Evolutionary conservation across 1,140 invertebrate species (phyloP).

Genomic region (Ceratina japonica): DNA sequence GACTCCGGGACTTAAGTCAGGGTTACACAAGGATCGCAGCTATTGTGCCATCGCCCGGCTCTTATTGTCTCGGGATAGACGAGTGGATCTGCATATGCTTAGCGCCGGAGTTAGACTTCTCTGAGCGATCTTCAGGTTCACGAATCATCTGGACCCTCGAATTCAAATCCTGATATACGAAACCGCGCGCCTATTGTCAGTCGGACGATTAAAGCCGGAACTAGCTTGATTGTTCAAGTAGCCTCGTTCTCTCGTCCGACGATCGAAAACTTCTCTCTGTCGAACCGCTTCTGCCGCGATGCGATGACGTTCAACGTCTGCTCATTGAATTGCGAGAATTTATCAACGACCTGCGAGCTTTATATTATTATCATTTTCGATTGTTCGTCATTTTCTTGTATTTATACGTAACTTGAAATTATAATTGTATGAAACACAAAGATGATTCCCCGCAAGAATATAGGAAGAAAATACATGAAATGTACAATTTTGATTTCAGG

Average conservation of each 20-base stretch:
- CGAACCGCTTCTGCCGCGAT: too few relatives aligned
- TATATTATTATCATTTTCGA: too few relatives aligned
- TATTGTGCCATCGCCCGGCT: constrained; percentile 76
- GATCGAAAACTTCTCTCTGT: constrained; percentile 1
- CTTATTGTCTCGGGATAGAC: constrained; percentile 79
- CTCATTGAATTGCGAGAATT: background rate
- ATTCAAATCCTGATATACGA: constrained; percentile 60
- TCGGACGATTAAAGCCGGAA: constrained; percentile 44
- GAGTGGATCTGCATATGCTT: constrained; percentile 81
- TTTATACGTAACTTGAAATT: too few relatives aligned
- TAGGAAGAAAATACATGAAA: background rate
- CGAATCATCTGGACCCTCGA: constrained; percentile 63
- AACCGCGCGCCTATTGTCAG: constrained; percentile 64
- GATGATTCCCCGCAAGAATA: too few relatives aligned
- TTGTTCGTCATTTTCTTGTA: too few relatives aligned
- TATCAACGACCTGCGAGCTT: background rate
- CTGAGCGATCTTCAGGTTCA: constrained; percentile 58
- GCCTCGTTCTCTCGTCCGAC: background rate
- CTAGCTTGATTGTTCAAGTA: constrained; percentile 38
- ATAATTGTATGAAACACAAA: too few relatives aligned
- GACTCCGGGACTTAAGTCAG: constrained; percentile 78
- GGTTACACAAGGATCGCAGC: constrained; percentile 80
- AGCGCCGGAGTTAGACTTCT: constrained; percentile 76
- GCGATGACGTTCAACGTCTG: background rate
- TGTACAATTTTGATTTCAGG: constrained; percentile 81